phyloP scores from a whole-genome alignment of 1,140 invertebrate species.

The Ephestia elutella region DNA sequence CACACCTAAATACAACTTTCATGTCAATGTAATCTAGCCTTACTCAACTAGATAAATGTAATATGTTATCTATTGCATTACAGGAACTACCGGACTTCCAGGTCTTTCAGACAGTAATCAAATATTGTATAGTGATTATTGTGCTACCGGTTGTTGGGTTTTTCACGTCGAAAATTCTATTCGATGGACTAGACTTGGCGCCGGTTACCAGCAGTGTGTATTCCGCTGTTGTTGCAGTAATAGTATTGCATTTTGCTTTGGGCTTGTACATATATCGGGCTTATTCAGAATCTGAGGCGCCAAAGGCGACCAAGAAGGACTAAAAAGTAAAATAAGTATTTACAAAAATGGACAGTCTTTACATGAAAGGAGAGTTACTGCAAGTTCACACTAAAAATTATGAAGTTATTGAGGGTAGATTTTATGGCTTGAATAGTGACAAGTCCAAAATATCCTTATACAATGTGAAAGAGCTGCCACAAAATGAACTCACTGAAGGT shows the following conservation, averaged over 20 bases:
- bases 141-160: constrained; percentile 78
- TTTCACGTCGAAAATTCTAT: constrained; percentile 75
- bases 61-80: constrained; percentile 40
- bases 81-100: constrained; percentile 75
- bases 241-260: constrained; percentile 82
- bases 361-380: constrained; percentile 66
- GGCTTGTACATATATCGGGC: constrained; percentile 86
- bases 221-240: constrained; percentile 81
- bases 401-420: constrained; percentile 60
- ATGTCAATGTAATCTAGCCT: neutral
- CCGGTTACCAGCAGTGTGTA: constrained; percentile 82
- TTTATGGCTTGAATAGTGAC: constrained; percentile 61
- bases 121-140: constrained; percentile 78
- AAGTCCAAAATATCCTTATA: constrained; percentile 67
- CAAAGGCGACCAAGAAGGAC: constrained; percentile 64
- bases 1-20: neutral
- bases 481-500: constrained; percentile 45
- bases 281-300: constrained; percentile 76
- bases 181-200: constrained; percentile 76
- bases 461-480: constrained; percentile 54
- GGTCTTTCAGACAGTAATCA: constrained; percentile 78
- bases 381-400: constrained; percentile 63
- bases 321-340: constrained; percentile 32
- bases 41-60: constrained; percentile 5
- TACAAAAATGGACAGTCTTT: constrained; percentile 60